These are phyloP conservation scores for Epinotia ramella DNA, from an alignment of 2,888 invertebrate species.

Conservation along the genomic window DNA sequence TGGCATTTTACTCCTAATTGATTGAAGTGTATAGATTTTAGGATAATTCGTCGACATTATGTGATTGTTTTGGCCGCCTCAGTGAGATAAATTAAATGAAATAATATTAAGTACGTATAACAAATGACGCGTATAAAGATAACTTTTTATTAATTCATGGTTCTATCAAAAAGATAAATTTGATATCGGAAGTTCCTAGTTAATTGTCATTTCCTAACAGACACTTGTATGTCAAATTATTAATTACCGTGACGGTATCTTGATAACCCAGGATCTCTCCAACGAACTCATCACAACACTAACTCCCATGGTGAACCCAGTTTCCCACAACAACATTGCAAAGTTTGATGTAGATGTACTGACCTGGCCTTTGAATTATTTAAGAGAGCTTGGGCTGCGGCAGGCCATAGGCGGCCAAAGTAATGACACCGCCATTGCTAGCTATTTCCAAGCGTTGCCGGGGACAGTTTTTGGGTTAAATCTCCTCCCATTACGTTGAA, in stretches of 20 bases:
- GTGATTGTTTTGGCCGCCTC: too few relatives aligned
- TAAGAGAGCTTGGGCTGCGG: conserved; percentile 12
- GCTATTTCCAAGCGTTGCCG: conserved; percentile 22
- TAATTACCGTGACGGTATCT: not conserved
- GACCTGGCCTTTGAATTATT: conserved; percentile 32
- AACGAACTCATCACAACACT: conserved; percentile 5
- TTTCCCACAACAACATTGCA: conserved; percentile 16
- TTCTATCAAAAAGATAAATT: too few relatives aligned
- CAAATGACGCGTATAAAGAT: too few relatives aligned
- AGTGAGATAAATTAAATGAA: too few relatives aligned
- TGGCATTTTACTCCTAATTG: too few relatives aligned
- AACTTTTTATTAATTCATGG: too few relatives aligned
- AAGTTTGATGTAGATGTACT: conserved; percentile 22
- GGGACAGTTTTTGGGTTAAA: conserved; percentile 10
- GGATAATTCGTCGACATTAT: too few relatives aligned
- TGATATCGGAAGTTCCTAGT: too few relatives aligned
- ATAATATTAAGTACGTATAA: too few relatives aligned
- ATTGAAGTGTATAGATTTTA: too few relatives aligned
- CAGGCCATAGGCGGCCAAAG: not conserved
- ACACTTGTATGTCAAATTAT: too few relatives aligned
- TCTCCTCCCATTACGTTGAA: conserved; percentile 12
- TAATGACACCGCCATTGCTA: conserved; percentile 6
- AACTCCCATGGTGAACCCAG: conserved; percentile 6
- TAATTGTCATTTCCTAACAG: too few relatives aligned
- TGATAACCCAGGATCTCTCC: not conserved